Evolutionary conservation across 2,888 invertebrate genomes (phyloP).

Genomic region (Odontothrips loti): DNA sequence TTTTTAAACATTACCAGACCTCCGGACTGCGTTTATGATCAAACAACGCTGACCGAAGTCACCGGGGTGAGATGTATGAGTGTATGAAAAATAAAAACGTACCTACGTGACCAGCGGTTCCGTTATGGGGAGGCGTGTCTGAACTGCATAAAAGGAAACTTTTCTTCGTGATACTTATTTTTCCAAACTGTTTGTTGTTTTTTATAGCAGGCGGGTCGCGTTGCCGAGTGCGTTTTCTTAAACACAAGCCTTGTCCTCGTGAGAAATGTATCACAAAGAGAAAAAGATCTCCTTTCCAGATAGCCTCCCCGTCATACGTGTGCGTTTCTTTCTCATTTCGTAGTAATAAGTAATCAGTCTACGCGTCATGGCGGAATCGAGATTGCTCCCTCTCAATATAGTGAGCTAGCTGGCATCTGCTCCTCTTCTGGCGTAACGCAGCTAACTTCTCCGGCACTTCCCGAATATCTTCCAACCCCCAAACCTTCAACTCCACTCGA

Average conservation of each 20-base stretch:
- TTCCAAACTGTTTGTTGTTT: background rate
- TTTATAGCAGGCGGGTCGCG: background rate
- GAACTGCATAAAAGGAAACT: no score
- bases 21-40: background rate
- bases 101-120: background rate
- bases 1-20: background rate
- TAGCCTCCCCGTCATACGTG: background rate
- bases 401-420: background rate
- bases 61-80: background rate
- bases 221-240: background rate
- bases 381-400: background rate
- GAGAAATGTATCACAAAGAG: no score
- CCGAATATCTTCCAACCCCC: background rate
- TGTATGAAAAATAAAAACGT: background rate
- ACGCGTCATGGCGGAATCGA: slow-evolving; percentile 10
- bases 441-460: background rate
- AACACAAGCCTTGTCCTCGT: no score
- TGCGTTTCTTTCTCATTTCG: background rate
- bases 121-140: background rate
- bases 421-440: background rate
- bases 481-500: background rate
- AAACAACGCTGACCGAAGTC: background rate
- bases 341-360: slow-evolving; percentile 16
- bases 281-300: no score
- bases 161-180: background rate